phyloP scores from a whole-genome alignment of 2,888 invertebrate genomes.

The Galeruca laticollis region DNA sequence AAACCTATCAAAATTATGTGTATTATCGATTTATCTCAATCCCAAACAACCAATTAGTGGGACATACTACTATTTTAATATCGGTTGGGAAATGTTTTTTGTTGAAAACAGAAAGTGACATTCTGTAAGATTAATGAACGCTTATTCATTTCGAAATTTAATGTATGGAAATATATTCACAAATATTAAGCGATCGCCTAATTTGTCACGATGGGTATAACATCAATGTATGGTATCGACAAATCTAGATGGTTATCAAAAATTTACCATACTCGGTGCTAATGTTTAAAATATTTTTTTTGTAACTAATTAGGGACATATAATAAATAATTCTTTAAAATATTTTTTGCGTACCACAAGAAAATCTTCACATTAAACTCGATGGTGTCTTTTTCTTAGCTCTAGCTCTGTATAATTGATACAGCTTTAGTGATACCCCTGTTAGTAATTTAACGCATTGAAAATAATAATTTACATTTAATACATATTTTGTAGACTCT shows the following conservation, averaged over 20 bases:
- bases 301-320: too few species aligned
- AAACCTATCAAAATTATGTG: too few species aligned
- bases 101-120: neutral
- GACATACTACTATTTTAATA: neutral
- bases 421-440: too few species aligned
- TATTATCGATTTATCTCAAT: neutral
- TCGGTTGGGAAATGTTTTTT: neutral
- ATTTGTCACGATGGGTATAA: neutral
- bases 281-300: too few species aligned
- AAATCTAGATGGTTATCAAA: neutral
- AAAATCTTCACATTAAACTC: too few species aligned
- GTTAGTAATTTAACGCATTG: too few species aligned
- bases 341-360: too few species aligned
- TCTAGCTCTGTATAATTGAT: too few species aligned
- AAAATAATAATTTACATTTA: too few species aligned
- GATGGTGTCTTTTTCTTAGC: too few species aligned
- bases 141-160: neutral
- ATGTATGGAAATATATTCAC: neutral
- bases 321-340: too few species aligned
- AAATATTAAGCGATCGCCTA: neutral
- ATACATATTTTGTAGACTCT: too few species aligned
- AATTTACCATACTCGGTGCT: neutral
- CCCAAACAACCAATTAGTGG: neutral
- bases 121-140: neutral
- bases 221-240: neutral